A percentile compares a stretch with the other conserved stretches of the same genome.
phyloP scores from a whole-genome alignment of 1,140 invertebrate species.

The Cryptotermes secundus region DNA sequence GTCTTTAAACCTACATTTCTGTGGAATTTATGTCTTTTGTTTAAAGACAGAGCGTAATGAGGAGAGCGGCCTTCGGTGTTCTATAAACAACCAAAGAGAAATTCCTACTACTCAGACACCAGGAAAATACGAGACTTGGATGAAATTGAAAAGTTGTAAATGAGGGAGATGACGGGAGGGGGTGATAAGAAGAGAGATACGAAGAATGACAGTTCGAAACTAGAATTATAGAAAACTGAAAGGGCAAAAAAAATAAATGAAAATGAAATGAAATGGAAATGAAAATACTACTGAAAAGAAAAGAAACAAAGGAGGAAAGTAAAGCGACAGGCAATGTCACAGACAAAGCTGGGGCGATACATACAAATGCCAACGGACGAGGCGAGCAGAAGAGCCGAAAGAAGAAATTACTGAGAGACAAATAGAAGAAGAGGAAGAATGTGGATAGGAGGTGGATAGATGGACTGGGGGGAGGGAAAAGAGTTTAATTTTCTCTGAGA shows the following conservation, averaged over 20 bases:
- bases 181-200: background rate
- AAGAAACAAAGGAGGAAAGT: background rate
- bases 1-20: no score
- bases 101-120: no score
- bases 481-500: constrained; percentile 29
- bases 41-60: no score
- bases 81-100: no score
- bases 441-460: background rate
- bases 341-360: background rate
- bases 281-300: background rate
- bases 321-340: background rate
- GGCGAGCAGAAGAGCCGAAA: background rate
- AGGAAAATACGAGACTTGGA: no score
- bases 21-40: no score
- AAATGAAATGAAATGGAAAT: constrained; percentile 16
- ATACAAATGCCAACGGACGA: constrained; percentile 2
- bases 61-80: no score
- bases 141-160: no score
- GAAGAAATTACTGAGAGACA: constrained; percentile 11
- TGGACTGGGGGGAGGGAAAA: background rate
- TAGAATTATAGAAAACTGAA: background rate
- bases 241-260: background rate
- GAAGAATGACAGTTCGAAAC: background rate
- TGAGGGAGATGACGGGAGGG: background rate
- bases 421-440: background rate